Evolutionary conservation across 1,140 invertebrate species (phyloP), one percentile per base, ranked within the genome.

Genomic region (Lordiphosa collinella): DNA sequence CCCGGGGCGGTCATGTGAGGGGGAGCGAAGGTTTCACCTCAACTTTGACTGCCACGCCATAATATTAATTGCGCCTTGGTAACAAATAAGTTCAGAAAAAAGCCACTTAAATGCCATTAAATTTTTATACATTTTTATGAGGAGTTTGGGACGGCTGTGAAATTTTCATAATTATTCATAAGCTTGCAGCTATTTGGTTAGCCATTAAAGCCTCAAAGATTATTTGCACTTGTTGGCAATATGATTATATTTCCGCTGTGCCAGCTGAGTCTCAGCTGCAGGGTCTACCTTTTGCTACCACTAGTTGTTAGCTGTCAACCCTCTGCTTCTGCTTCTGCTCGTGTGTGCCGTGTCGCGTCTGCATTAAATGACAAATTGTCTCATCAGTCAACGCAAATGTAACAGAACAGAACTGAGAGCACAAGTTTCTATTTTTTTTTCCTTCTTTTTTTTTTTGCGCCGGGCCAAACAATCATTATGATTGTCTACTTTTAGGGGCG

Each of bases 31-130:
- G 66, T 68, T 72, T 72, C 72, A 78, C 67, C 68, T 78, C 78
- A 84, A 82, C 62, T 84, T 82, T 65, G 75, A 73, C 46, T 71
- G 68, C 72, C 78, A 82, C 68, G 78, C 78, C 74, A 82, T 82
- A 82, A 82, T 85, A 82, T 82, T 82, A 82, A 82, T 82, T 82
- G 78, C 59, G 78, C 58, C 50, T 60, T 53, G 63, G 62, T 62
- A 46, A 50, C 66, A 64, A 48, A 75, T 55, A 53, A 50, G 25
- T 51, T 38, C 3, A 14, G 41, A 47, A 25, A 32, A 14, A 9
- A 43, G 78, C 78, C 78, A 82, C 78, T 82, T 82, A 82, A 82
- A 84, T 85, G 73, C 78, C 78, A 82, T 82, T 82, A 80, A 65
- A 84, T 61, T 84, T 82, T 84, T 78, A 61, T 84, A 64, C 49